Evolutionary conservation across 2,113 vertebrate genomes (phyloP).

Genomic region (Otolemur garnettii): DNA sequence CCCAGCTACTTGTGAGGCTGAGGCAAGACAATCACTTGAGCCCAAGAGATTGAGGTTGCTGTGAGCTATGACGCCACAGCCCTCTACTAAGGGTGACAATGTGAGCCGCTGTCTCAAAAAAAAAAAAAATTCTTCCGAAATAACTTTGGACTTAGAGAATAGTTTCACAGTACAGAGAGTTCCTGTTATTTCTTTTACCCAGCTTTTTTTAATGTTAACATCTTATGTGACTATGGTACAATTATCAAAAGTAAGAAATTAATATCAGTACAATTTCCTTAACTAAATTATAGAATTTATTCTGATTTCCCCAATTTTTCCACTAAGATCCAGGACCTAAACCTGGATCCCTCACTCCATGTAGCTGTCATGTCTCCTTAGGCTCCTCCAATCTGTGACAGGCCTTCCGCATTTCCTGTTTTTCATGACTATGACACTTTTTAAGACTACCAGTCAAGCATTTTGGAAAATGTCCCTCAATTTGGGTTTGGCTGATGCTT

Average conservation of each 20-base stretch:
- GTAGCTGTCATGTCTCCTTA: background rate
- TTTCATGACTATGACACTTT: conserved; percentile 29
- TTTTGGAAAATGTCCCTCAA: conserved; percentile 2
- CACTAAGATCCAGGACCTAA: background rate
- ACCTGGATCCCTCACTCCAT: background rate
- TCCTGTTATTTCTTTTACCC: background rate
- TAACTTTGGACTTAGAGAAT: conserved; percentile 42
- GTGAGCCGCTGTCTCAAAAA: no score
- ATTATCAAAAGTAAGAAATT: conserved; percentile 41
- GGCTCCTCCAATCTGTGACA: background rate
- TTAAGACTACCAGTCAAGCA: background rate
- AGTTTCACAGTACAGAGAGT: conserved; percentile 9
- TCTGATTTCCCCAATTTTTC: background rate
- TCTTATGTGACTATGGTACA: background rate
- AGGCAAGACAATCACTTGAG: no score
- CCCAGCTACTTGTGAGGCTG: no score
- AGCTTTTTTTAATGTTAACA: conserved; percentile 25
- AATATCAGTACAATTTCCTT: background rate
- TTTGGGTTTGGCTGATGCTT: conserved; percentile 17
- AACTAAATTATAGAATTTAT: conserved; percentile 18
- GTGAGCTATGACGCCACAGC: no score
- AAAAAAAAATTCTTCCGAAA: conserved; percentile 37
- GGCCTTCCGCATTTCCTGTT: background rate
- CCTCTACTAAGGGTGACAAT: no score
- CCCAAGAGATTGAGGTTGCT: no score